Base-by-base conservation (phyloP, 1,140 invertebrate genomes). In the Popillia japonica region DNA sequence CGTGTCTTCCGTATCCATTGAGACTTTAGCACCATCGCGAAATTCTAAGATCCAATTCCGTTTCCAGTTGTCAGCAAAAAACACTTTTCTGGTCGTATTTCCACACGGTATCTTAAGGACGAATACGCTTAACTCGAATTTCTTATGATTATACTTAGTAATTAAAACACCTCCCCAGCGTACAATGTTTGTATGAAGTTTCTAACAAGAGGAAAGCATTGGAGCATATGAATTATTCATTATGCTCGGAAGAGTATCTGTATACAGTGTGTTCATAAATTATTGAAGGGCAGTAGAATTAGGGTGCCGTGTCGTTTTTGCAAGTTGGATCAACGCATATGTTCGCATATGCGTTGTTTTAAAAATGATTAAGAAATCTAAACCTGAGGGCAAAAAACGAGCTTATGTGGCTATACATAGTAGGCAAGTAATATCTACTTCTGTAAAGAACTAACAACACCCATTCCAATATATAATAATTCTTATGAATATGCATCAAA, bases 1-100 rank as follows among this genome's bases (percentile, higher is more conserved):
- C 76, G 76, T 77, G 76, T 48, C 42, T 76, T 68, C 61, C 61
- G 3, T 68, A 27, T 22, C 61, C 61, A 68, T 68, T 68, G 61
- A 68, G 61, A 68, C 27, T 68, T 68, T 68, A 68, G 27, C 61
- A 20, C 22, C 61, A 68, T 68, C 20, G 27, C 61, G 61, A 34
- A 68, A 68, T 27, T 68, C 61, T 23, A 34, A 68, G 61, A 68
- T 68, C 61, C 61, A 68, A 68, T 68, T 68, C 22, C 61, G 27
- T 23, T 27, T 34, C 27, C 61, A 22, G 61, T 22, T 34, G 7
- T 10, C 20, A 22, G 27, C 61, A 68, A 68, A 68, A 68, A 68
- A 34, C 27, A 23, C 27, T 34, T 68, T 68, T n/a, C 48, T 14
- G 48, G 48, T 55, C n/a, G 48, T 55, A 17, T 55, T 55, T 17